phyloP scores from a whole-genome alignment of 2,113 vertebrate genomes.

The Pluvianellus socialis region DNA sequence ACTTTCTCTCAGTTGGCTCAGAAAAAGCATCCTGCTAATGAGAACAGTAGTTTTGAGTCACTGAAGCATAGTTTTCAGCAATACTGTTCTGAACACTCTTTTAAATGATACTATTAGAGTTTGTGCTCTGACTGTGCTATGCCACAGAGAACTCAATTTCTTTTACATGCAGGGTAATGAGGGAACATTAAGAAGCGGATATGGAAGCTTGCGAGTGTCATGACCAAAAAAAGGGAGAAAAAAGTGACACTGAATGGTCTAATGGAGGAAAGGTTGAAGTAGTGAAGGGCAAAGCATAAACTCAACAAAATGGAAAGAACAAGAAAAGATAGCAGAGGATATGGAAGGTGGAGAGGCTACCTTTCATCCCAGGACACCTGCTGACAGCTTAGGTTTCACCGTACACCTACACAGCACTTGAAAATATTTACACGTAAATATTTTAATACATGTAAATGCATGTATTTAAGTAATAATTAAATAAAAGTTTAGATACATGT shows the following conservation, averaged over 20 bases:
- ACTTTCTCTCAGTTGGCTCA: not conserved
- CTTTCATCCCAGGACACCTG: not conserved
- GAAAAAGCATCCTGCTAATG: not conserved
- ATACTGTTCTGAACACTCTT: not conserved
- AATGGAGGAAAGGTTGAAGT: not conserved
- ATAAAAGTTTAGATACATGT: not conserved
- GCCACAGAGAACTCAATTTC: not conserved
- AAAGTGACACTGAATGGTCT: not conserved
- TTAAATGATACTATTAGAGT: not conserved
- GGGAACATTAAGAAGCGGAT: not conserved
- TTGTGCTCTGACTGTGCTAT: not conserved
- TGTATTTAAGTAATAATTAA: not conserved
- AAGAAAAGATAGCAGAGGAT: not conserved
- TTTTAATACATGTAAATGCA: not conserved
- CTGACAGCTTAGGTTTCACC: not conserved
- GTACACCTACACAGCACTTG: not conserved
- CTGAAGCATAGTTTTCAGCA: not conserved
- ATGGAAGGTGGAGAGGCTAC: not conserved
- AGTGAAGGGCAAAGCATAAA: not conserved
- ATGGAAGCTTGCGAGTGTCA: not conserved
- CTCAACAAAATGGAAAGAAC: not conserved
- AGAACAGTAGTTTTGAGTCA: not conserved
- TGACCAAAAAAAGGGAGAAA: not conserved
- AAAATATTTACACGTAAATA: not conserved
- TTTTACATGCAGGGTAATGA: not conserved